These are phyloP conservation scores for Leptobrachium leishanense DNA, from an alignment of 2,113 vertebrate genomes.

Conservation along the genomic window DNA sequence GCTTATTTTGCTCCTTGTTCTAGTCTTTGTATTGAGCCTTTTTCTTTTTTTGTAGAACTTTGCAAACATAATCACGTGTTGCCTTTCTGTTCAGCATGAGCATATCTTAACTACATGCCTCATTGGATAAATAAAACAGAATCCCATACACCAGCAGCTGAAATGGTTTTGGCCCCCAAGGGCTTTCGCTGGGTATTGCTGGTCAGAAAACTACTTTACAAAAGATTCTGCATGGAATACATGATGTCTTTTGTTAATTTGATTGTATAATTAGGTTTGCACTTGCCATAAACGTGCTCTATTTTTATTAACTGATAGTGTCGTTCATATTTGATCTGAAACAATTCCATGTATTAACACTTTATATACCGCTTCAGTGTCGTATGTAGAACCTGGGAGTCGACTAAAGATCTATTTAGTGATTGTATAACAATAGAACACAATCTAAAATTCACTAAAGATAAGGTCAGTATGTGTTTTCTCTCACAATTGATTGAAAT, in stretches of 20 bases:
- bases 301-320: slow-evolving; percentile 40
- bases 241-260: slow-evolving; percentile 42
- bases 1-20: too few species aligned
- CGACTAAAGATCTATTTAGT: too few species aligned
- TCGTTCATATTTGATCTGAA: slow-evolving; percentile 24
- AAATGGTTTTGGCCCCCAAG: slow-evolving; percentile 43
- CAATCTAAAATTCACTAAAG: too few species aligned
- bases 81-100: slow-evolving; percentile 17
- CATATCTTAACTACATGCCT: slow-evolving; percentile 40
- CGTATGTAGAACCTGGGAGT: too few species aligned
- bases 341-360: slow-evolving; percentile 29
- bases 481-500: too few species aligned
- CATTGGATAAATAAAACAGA: slow-evolving; percentile 58
- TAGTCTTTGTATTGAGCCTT: background rate
- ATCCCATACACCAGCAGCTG: slow-evolving; percentile 51
- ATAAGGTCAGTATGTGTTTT: too few species aligned
- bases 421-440: too few species aligned
- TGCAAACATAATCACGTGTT: slow-evolving; percentile 36
- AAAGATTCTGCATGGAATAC: slow-evolving; percentile 39
- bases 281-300: slow-evolving; percentile 34
- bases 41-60: slow-evolving; percentile 22
- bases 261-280: slow-evolving; percentile 41
- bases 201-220: slow-evolving; percentile 43
- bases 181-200: slow-evolving; percentile 48
- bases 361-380: background rate